Evolutionary conservation across 2,888 invertebrate species (phyloP), one percentile per base, ranked within the genome.

Genomic region (Hipparchia semele): DNA sequence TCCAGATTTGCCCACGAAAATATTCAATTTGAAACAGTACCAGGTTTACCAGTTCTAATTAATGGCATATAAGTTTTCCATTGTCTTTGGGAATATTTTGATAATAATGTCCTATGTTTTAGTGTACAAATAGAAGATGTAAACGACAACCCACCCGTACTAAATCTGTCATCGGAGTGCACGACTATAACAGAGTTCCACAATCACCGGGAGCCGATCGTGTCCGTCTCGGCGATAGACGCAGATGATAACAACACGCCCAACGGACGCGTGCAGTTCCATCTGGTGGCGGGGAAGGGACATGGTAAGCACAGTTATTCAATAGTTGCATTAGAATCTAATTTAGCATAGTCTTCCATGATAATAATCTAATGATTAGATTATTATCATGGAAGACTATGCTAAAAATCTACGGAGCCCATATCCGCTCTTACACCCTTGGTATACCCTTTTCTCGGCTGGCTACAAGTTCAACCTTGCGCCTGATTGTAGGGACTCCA

Each of bases 141-240:
- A 62, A 98, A 98, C 84, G 98, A 98, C 87, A 97, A 98, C 83
- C 87, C 95, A 0, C 98, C 98, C 0, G 94, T 96, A 70, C 94
- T 98, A 45, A 95, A 95, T 13, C 82, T 97, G 56, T 96, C 97
- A 0, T 86, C 94, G 3, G 95, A 95, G 1, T 98, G 98, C 84
- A 94, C 96, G 0, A 96, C 96, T 13, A 96, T 98, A 72, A 97
- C 98, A 0, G 98, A 98, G 90, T 98, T 98, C 89, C 98, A 98
- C 83, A 96, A 97, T 80, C 90, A 95, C n/a, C 95, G 96, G 23
- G 97, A 98, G 78, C 94, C 96, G 2, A 95, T 98, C 69, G 95
- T 96, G n/a, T 92, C 96, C 0, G 94, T 98, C 9, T 95, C 96
- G 77, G 98, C 96, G 0, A 96, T 95, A n/a, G 98, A 99, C 88